These are phyloP conservation scores for Loripinus fragilis DNA, from an alignment of 2,888 invertebrate species.

Conservation along the genomic window DNA sequence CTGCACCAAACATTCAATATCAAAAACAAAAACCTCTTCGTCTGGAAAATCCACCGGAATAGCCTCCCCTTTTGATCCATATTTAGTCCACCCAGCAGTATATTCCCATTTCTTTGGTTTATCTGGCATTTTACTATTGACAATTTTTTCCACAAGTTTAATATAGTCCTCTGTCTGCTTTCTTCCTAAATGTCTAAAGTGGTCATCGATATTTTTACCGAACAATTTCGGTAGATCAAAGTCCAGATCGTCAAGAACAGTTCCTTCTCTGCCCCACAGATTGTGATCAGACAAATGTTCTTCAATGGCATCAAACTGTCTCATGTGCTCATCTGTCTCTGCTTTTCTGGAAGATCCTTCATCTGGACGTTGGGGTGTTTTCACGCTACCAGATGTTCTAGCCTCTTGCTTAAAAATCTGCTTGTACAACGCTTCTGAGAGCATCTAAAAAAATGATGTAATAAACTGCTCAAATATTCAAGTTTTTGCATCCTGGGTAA, in stretches of 20 bases:
- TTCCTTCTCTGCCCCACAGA: slow-evolving; percentile 88
- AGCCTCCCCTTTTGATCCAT: slow-evolving; percentile 84
- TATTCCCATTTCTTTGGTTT: slow-evolving; percentile 90
- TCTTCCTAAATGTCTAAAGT: slow-evolving; percentile 92
- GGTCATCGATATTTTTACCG: slow-evolving; percentile 92
- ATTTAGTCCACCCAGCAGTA: slow-evolving; percentile 82
- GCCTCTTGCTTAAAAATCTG: slow-evolving; percentile 88
- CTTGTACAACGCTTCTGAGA: slow-evolving; percentile 89
- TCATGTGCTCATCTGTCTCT: not conserved
- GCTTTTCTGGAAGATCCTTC: not conserved
- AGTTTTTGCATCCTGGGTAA: no score
- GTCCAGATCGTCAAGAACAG: slow-evolving; percentile 88
- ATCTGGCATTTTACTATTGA: slow-evolving; percentile 86
- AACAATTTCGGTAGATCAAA: slow-evolving; percentile 87
- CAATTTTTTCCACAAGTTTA: slow-evolving; percentile 87
- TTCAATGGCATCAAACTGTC: slow-evolving; percentile 64
- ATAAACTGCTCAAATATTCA: no score
- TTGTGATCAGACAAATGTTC: slow-evolving; percentile 88
- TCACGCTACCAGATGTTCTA: not conserved
- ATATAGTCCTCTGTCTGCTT: slow-evolving; percentile 89
- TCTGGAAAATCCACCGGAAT: slow-evolving; percentile 88
- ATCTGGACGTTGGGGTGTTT: not conserved
- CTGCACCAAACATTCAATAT: slow-evolving; percentile 95
- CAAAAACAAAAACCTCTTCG: slow-evolving; percentile 94
- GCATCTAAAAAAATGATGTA: no score